phyloP scores from a whole-genome alignment of 2,113 vertebrate species.

The Corythoichthys haematopterus region DNA sequence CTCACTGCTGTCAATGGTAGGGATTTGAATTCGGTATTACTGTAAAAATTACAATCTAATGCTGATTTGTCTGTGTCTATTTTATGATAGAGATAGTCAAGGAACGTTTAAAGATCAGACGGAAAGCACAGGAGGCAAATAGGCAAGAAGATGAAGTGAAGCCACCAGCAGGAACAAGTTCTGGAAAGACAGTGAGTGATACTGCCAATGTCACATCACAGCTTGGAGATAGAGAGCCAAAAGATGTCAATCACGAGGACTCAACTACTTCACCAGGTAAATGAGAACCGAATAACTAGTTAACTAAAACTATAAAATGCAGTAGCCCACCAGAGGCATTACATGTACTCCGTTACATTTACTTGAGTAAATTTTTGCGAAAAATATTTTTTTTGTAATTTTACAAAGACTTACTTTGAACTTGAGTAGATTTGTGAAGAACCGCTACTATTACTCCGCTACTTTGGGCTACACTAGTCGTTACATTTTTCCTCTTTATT shows the following conservation, averaged over 20 bases:
- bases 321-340: too few species aligned
- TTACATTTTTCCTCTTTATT: too few species aligned
- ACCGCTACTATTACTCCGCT: too few species aligned
- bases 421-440: too few species aligned
- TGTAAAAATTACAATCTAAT: not conserved
- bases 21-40: not conserved
- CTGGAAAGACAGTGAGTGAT: constrained; percentile 47
- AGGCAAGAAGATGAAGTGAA: constrained; percentile 69
- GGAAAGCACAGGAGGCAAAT: constrained; percentile 72
- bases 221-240: constrained; percentile 30
- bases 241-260: constrained; percentile 8
- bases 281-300: not conserved
- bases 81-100: constrained; percentile 76
- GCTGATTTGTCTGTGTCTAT: not conserved
- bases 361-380: too few species aligned
- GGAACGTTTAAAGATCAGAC: constrained; percentile 77
- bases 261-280: constrained; percentile 36
- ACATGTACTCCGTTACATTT: too few species aligned
- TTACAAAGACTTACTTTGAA: too few species aligned
- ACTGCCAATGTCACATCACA: constrained; percentile 47
- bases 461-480: too few species aligned
- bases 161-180: constrained; percentile 63
- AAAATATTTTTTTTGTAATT: too few species aligned
- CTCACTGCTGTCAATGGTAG: constrained; percentile 88
- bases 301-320: too few species aligned